Conservation (phyloP, 2,888 invertebrate species). For the Alsophila aescularia region DNA sequence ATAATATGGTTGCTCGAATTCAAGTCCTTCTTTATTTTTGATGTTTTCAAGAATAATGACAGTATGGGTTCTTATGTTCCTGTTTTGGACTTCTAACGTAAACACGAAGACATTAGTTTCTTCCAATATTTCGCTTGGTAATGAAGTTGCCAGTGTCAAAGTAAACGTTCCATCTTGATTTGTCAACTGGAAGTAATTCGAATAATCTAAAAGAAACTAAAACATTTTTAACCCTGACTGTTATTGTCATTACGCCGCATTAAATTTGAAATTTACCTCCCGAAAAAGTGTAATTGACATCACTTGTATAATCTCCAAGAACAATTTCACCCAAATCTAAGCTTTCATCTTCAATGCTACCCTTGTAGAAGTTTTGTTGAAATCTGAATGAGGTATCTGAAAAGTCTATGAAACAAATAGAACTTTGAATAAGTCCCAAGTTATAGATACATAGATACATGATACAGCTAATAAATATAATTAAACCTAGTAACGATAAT, state of each 20-base stretch:
- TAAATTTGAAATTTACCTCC: slow-evolving; percentile 41
- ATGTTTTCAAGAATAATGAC: slow-evolving; percentile 27
- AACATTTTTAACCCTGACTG: slow-evolving; percentile 11
- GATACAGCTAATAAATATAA: no score
- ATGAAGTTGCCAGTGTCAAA: slow-evolving; percentile 28
- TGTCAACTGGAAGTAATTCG: slow-evolving; percentile 42
- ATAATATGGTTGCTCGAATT: slow-evolving; percentile 30
- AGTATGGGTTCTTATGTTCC: slow-evolving; percentile 24
- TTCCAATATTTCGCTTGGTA: slow-evolving; percentile 35
- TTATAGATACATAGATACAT: no score
- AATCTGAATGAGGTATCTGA: slow-evolving; percentile 34
- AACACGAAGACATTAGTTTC: slow-evolving; percentile 41
- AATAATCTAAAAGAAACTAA: slow-evolving; percentile 46
- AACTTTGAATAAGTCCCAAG: not conserved
- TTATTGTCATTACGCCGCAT: not conserved
- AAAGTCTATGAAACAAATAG: slow-evolving; percentile 29
- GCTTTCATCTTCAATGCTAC: slow-evolving; percentile 34
- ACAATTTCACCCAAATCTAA: slow-evolving; percentile 36
- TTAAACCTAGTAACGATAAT: no score
- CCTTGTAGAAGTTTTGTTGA: slow-evolving; percentile 41
- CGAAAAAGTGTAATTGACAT: slow-evolving; percentile 32
- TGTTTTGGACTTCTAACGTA: slow-evolving; percentile 36
- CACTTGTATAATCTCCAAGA: slow-evolving; percentile 35
- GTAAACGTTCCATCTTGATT: slow-evolving; percentile 33
- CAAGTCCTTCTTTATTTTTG: slow-evolving; percentile 3